Base-by-base conservation (phyloP, 2,888 invertebrate species). In the Ormyrus rosae region DNA sequence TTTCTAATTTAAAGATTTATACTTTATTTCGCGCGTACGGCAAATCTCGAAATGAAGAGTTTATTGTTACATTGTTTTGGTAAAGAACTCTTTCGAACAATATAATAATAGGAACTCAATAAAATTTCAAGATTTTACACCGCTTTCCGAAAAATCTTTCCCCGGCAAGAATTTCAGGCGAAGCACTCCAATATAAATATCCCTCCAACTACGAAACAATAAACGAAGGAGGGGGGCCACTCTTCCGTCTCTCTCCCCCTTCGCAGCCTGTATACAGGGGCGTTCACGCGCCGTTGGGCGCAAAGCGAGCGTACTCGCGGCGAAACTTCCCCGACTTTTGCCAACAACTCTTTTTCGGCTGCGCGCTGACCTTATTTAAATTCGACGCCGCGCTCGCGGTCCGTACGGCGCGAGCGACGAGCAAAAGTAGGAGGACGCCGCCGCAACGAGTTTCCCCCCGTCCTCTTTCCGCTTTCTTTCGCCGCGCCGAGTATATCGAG, bases 221-320 rank as follows among this genome's bases (percentile, higher is more conserved):
- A 61, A 79, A 55, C 34, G n/a, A 56, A 11, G 48, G 19, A 45
- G n/a, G n/a, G 46, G 65, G n/a, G n/a, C 45, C 34, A 34, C 8
- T 6, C 58, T 10, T 58, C 10, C n/a, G n/a, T 6, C n/a, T n/a
- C 1, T 58, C 10, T 11, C n/a, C 10, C 10, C 58, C 8, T 34
- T 7, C 55, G 0, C 48, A 45, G 56, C 11, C 3, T 6, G n/a
- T 8, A 7, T 5, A 56, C 61, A n/a, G 11, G 7, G 11, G 19
- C 58, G 45, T 80, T 69, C 64, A 65, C 65, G 80, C 75, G 55
- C 76, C 80, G 80, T 72, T 72, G 76, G 76, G 71, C 63, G 58
- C 63, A 80, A 80, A 72, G 72, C 67, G 64, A 70, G 74, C 64
- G 69, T 71, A 11, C 69, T 55, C 19, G 8, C 64, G 9, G n/a